phyloP scores from a whole-genome alignment of 2,113 vertebrate species.

The Rousettus leschenaultii region DNA sequence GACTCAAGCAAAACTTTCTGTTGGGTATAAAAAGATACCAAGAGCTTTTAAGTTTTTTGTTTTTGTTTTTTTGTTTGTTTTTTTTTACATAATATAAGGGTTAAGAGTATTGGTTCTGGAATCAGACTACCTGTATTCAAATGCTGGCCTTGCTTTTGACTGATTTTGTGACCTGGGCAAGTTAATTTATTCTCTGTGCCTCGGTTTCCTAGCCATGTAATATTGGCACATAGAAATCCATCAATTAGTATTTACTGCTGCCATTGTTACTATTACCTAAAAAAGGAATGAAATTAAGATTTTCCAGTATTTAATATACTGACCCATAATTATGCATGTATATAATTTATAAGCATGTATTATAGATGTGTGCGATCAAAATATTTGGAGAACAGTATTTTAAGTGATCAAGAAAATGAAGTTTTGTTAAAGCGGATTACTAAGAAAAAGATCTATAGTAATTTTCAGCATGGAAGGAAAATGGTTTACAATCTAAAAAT shows the following conservation, averaged over 20 bases:
- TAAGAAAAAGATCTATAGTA: not conserved
- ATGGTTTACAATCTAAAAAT: not conserved
- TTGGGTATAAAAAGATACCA: not conserved
- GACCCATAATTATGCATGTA: not conserved
- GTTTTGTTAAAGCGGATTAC: not conserved
- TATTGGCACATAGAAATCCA: not conserved
- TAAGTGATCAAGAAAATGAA: not conserved
- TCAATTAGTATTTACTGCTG: not conserved
- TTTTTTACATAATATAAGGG: not conserved
- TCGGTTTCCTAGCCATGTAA: not conserved
- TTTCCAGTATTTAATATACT: not conserved
- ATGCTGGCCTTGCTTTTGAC: not conserved
- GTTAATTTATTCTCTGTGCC: not conserved
- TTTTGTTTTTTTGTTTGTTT: not conserved
- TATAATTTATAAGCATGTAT: not conserved
- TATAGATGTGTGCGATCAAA: not conserved
- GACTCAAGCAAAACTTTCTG: not conserved
- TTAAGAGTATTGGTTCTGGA: not conserved
- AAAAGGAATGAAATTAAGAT: not conserved
- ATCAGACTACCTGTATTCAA: not conserved
- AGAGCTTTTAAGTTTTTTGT: not conserved
- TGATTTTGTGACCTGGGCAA: not conserved
- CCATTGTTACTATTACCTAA: not conserved
- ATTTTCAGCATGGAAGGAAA: not conserved
- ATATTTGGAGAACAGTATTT: not conserved